phyloP scores from a whole-genome alignment of 2,888 invertebrate species.

The Drosophila cyrtoloma region DNA sequence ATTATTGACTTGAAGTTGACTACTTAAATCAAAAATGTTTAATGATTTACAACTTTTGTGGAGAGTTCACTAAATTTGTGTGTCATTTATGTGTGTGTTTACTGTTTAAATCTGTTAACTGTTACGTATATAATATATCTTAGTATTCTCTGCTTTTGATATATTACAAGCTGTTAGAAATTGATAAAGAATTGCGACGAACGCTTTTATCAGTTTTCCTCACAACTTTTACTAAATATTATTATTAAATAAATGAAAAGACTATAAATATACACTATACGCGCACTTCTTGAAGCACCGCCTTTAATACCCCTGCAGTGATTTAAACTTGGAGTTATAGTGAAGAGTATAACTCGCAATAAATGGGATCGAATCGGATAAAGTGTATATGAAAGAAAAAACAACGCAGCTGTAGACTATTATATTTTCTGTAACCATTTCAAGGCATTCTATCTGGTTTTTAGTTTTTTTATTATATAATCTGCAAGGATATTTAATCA shows the following conservation, averaged over 20 bases:
- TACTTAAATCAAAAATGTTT: slow-evolving; percentile 31
- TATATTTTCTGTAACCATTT: neutral
- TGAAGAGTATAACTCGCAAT: neutral
- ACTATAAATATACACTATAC: slow-evolving; percentile 5
- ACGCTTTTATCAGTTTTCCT: neutral
- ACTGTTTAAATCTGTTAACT: neutral
- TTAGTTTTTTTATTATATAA: neutral
- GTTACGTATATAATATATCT: neutral
- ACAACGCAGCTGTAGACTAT: neutral
- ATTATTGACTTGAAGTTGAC: slow-evolving; percentile 14
- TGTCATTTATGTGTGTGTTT: neutral
- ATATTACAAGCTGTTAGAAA: neutral
- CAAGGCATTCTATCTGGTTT: neutral
- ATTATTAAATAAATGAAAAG: neutral
- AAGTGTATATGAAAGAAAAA: neutral
- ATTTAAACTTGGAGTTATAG: neutral
- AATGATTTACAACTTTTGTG: slow-evolving; percentile 12
- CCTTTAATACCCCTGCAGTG: slow-evolving; percentile 3
- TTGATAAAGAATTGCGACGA: neutral
- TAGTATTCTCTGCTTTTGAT: neutral
- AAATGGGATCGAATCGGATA: neutral
- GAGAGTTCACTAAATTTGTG: neutral
- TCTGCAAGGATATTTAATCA: slow-evolving; percentile 9
- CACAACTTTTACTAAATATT: neutral
- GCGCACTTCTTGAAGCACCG: neutral